phyloP scores from a whole-genome alignment of 2,888 invertebrate genomes.

The Minunthozetes semirufus region DNA sequence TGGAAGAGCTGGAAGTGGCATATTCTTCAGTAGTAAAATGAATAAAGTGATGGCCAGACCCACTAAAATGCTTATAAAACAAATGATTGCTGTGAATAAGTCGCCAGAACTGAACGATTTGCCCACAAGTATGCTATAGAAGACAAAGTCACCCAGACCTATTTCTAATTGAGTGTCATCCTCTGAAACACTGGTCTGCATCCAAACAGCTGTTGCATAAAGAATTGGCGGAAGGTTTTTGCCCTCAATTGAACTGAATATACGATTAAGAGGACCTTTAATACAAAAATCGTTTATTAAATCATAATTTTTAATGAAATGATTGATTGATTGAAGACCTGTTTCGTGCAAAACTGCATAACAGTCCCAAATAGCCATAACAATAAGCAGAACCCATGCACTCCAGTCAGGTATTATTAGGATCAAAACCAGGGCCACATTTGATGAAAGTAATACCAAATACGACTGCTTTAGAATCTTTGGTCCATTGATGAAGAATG shows the following conservation, averaged over 20 bases:
- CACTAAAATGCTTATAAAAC: not conserved
- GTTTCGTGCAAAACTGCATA: constrained; percentile 17
- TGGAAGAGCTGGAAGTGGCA: constrained; percentile 6
- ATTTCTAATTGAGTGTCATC: not conserved
- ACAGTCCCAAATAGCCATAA: constrained; percentile 16
- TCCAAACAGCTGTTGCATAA: not conserved
- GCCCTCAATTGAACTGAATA: not conserved
- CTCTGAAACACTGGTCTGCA: not conserved
- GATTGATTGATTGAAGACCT: not conserved
- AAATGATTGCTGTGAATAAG: not conserved
- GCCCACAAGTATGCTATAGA: constrained; percentile 7
- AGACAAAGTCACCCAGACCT: constrained; percentile 20
- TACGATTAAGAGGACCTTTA: not conserved
- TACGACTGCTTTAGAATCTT: not conserved
- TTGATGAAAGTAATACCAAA: not conserved
- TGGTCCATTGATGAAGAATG: constrained; percentile 6
- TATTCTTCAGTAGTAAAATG: not conserved
- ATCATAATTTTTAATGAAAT: not conserved
- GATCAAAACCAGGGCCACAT: not conserved
- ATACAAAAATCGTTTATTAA: not conserved
- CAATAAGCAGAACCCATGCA: not conserved
- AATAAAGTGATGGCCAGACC: not conserved
- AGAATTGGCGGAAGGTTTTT: not conserved
- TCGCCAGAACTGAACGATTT: not conserved
- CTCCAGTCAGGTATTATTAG: not conserved